These are phyloP conservation scores for Gymnocypris eckloni DNA, from an alignment of 2,797 vertebrate genomes.

Conservation along the genomic window DNA sequence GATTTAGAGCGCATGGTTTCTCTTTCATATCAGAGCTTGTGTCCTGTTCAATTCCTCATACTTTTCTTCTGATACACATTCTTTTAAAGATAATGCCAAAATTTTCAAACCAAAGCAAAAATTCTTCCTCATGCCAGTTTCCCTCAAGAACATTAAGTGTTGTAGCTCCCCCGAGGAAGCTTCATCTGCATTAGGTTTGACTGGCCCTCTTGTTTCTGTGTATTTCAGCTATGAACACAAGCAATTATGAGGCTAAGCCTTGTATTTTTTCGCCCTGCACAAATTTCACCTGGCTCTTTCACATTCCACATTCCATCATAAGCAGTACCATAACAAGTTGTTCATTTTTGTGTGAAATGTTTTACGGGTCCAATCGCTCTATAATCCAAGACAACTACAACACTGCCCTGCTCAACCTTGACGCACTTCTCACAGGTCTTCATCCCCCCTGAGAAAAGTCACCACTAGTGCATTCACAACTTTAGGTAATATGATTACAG, in stretches of 20 bases:
- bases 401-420: background rate
- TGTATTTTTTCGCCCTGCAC: conserved; percentile 23
- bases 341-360: conserved; percentile 17
- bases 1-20: conserved; percentile 7
- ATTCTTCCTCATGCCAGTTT: conserved; percentile 4
- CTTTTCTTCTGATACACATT: conserved; percentile 12
- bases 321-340: conserved; percentile 26
- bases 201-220: conserved; percentile 19
- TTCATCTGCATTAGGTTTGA: background rate
- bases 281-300: conserved; percentile 39
- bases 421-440: background rate
- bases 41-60: conserved; percentile 13
- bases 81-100: conserved; percentile 2
- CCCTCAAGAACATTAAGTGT: background rate
- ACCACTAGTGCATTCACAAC: background rate
- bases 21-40: conserved; percentile 18
- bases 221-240: conserved; percentile 22
- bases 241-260: conserved; percentile 29
- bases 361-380: background rate
- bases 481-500: conserved; percentile 6
- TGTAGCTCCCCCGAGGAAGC: background rate
- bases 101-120: background rate
- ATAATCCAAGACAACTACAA: conserved; percentile 6
- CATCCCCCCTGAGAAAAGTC: conserved; percentile 17
- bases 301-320: conserved; percentile 25